phyloP scores from a whole-genome alignment of 2,113 vertebrate genomes.

The Grallaria varia region DNA sequence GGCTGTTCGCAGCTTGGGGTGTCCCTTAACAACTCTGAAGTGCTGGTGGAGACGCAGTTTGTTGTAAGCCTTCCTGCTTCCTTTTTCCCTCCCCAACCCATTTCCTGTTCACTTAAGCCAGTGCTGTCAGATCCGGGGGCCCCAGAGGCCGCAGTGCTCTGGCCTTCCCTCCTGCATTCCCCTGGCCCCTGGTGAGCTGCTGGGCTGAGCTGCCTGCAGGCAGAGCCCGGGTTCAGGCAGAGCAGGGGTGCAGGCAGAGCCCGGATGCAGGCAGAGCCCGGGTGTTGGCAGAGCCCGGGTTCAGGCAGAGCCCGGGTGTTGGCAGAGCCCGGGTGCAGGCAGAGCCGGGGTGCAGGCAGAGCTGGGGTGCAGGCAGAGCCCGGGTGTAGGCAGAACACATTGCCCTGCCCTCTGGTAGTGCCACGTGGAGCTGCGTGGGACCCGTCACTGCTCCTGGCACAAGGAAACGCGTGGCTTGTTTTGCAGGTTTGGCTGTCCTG shows the following conservation, averaged over 20 bases:
- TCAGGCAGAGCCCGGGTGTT: not conserved
- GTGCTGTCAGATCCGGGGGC: not conserved
- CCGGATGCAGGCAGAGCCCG: too few relatives aligned
- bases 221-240: not conserved
- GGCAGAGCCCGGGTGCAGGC: not conserved
- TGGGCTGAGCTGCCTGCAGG: not conserved
- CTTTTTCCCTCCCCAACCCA: not conserved
- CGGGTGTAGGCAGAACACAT: not conserved
- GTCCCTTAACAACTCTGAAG: not conserved
- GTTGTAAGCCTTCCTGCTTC: not conserved
- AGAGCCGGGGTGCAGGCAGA: not conserved
- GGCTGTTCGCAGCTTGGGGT: not conserved
- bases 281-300: not conserved
- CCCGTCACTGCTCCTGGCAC: not conserved
- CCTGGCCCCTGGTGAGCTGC: rapidly evolving
- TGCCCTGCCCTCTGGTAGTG: not conserved
- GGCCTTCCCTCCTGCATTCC: rapidly evolving
- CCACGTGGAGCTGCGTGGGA: not conserved
- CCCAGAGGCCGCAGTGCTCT: not conserved
- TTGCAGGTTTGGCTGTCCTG: not conserved
- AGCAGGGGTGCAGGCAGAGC: not conserved
- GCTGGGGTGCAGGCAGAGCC: too few relatives aligned
- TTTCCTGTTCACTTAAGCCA: not conserved
- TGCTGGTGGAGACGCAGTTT: not conserved
- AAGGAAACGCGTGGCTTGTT: not conserved